A percentile compares a stretch with the other conserved stretches of the same genome.
phyloP scores from a whole-genome alignment of 1,140 invertebrate species.

The Halictus rubicundus region DNA sequence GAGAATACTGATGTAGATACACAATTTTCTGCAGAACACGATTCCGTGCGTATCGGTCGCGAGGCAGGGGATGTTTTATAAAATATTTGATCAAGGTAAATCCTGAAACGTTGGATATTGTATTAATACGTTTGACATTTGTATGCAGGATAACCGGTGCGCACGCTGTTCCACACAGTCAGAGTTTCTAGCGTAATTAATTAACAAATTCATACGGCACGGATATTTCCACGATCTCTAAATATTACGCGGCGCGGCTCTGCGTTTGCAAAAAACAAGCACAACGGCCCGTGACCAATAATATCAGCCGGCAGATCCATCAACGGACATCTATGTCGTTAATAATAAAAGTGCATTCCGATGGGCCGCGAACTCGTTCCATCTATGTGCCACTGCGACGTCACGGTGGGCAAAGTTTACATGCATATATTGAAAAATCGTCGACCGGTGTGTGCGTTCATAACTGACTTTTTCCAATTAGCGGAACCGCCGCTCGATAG shows the following conservation, averaged over 20 bases:
- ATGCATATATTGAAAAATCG: constrained; percentile 7
- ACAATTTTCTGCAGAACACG: too few species aligned
- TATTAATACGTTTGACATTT: neutral
- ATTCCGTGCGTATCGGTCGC: too few species aligned
- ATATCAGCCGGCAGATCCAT: constrained; percentile 30
- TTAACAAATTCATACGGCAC: constrained; percentile 31
- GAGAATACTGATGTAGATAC: too few species aligned
- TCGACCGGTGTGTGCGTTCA: neutral
- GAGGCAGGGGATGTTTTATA: neutral
- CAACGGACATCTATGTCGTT: constrained; percentile 42
- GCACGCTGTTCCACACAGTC: neutral
- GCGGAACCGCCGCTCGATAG: neutral
- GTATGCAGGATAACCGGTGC: neutral
- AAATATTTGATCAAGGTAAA: neutral
- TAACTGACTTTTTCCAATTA: constrained; percentile 39
- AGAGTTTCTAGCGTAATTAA: constrained; percentile 25
- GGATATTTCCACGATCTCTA: neutral
- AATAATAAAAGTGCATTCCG: constrained; percentile 46
- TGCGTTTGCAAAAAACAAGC: constrained; percentile 2
- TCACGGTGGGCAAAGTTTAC: constrained; percentile 7
- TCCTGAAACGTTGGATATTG: neutral
- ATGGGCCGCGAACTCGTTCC: neutral
- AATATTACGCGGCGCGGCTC: constrained; percentile 12
- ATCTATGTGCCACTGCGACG: neutral
- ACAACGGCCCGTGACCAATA: constrained; percentile 21